phyloP scores from a whole-genome alignment of 2,113 vertebrate genomes.

The Brienomyrus longianalis region DNA sequence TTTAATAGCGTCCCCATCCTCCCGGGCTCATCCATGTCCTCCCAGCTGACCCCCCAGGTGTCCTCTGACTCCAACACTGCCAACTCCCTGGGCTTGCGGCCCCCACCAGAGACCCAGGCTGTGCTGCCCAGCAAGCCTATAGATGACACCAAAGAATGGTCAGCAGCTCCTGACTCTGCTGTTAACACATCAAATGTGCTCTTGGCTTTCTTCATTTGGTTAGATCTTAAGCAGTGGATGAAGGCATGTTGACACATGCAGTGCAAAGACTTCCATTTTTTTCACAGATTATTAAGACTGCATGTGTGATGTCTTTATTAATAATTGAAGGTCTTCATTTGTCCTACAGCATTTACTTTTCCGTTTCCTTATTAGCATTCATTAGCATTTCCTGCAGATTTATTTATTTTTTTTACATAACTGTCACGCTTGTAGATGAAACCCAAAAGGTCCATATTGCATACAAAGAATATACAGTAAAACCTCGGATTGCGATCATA shows the following conservation, averaged over 20 bases:
- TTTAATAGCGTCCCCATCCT: constrained; percentile 96
- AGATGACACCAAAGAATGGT: constrained; percentile 84
- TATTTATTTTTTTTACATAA: not conserved
- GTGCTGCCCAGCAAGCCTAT: constrained; percentile 62
- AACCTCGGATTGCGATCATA: too few relatives aligned
- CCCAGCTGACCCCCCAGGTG: constrained; percentile 78
- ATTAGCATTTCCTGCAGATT: not conserved
- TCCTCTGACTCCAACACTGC: constrained; percentile 77
- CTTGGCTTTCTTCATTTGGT: not conserved
- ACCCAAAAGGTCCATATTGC: not conserved
- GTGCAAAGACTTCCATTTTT: not conserved
- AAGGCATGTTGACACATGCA: not conserved
- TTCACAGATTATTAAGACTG: not conserved
- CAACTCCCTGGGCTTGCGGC: constrained; percentile 69
- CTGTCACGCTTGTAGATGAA: not conserved
- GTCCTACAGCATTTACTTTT: not conserved
- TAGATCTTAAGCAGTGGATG: not conserved
- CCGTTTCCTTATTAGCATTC: not conserved
- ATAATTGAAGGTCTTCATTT: not conserved
- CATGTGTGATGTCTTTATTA: not conserved
- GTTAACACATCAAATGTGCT: not conserved
- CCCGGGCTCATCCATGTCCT: constrained; percentile 81
- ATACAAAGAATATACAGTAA: not conserved
- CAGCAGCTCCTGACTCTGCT: constrained; percentile 14
- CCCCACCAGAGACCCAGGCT: constrained; percentile 66